Evolutionary conservation across 2,113 vertebrate species (phyloP).

Genomic region (Microcebus tavaratra): DNA sequence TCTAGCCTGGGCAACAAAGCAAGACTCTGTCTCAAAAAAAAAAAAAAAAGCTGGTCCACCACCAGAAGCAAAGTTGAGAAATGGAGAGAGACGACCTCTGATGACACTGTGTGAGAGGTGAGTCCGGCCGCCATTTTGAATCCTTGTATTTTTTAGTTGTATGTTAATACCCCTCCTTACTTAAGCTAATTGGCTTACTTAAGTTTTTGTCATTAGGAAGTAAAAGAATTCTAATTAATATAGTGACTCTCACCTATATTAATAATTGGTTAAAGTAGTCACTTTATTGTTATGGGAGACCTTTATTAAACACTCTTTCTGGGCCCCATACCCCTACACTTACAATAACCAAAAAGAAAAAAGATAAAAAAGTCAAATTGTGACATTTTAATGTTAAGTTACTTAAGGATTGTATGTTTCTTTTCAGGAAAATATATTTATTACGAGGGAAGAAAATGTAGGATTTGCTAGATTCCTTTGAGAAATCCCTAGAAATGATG

Average conservation of each 20-base stretch:
- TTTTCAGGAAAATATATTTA: slow-evolving; percentile 23
- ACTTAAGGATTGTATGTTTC: neutral
- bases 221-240: neutral
- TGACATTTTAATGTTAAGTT: neutral
- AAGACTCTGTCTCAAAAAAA: too few species aligned
- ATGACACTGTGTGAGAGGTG: neutral
- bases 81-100: neutral
- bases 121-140: neutral
- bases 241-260: neutral
- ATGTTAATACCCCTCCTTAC: neutral
- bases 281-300: neutral
- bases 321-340: neutral
- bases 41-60: neutral
- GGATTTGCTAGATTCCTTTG: neutral
- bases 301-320: neutral
- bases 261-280: neutral
- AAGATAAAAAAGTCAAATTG: neutral
- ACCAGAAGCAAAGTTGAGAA: neutral
- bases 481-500: slow-evolving; percentile 7
- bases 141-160: neutral
- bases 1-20: too few species aligned
- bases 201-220: neutral
- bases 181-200: neutral
- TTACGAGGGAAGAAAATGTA: neutral
- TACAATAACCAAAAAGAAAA: neutral